Percentiles rank a stretch among this genome's conserved stretches.
These are phyloP conservation scores for Erebia palarica DNA, from an alignment of 2,888 invertebrate genomes.

Conservation along the genomic window DNA sequence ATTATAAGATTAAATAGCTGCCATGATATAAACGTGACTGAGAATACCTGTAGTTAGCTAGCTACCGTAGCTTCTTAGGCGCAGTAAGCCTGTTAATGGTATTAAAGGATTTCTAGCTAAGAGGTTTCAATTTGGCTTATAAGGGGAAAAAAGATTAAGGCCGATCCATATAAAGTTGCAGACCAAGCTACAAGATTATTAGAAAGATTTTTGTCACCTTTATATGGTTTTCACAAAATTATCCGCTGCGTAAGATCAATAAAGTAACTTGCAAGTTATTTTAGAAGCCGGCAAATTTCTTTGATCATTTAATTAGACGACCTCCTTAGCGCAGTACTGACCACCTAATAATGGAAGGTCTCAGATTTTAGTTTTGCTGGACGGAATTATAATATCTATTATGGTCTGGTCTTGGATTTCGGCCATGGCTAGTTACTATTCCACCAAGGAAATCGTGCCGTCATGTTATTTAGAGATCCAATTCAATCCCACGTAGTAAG, in stretches of 20 bases:
- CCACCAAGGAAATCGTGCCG: too few relatives aligned
- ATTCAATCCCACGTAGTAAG: too few relatives aligned
- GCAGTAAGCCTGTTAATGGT: constrained; percentile 40
- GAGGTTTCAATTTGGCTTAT: constrained; percentile 53
- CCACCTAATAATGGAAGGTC: too few relatives aligned
- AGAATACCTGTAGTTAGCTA: constrained; percentile 30
- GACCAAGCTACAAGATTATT: neutral
- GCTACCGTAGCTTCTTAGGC: constrained; percentile 33
- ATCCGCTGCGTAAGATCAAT: too few relatives aligned
- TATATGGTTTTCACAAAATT: too few relatives aligned
- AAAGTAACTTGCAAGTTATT: too few relatives aligned
- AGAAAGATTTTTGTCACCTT: neutral
- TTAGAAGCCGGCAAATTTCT: neutral
- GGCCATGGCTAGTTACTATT: too few relatives aligned
- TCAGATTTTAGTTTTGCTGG: too few relatives aligned
- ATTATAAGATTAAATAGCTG: constrained; percentile 36
- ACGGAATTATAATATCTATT: too few relatives aligned
- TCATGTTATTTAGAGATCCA: too few relatives aligned
- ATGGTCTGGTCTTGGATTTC: too few relatives aligned
- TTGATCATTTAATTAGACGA: neutral
- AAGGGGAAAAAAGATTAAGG: constrained; percentile 9
- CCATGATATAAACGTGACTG: constrained; percentile 33
- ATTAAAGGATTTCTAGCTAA: constrained; percentile 55
- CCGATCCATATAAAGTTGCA: constrained; percentile 4
- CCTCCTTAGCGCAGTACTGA: too few relatives aligned